These are phyloP conservation scores for Dromius quadrimaculatus DNA, from an alignment of 2,888 invertebrate species.

Conservation along the genomic window DNA sequence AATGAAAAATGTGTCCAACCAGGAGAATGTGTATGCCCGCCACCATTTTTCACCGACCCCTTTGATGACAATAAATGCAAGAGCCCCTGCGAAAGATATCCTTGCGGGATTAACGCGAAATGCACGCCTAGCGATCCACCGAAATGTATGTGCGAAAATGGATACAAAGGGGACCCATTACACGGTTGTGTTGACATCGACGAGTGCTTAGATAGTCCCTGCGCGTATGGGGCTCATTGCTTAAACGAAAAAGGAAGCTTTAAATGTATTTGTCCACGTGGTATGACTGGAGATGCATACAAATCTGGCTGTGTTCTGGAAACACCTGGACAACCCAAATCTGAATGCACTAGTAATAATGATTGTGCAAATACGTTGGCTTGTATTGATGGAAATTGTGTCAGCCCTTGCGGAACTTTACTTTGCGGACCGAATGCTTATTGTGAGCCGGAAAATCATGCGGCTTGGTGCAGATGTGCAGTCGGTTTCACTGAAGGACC, in stretches of 20 bases:
- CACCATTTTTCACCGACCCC: conserved; percentile 88
- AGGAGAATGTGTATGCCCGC: conserved; percentile 91
- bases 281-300: conserved; percentile 87
- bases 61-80: conserved; percentile 88
- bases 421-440: conserved; percentile 87
- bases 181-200: conserved; percentile 88
- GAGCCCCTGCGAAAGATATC: conserved; percentile 91
- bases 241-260: conserved; percentile 88
- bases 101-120: conserved; percentile 90
- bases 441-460: conserved; percentile 90
- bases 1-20: conserved; percentile 94
- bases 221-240: conserved; percentile 90
- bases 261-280: conserved; percentile 86
- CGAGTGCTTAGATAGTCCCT: conserved; percentile 87
- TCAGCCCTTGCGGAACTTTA: conserved; percentile 83
- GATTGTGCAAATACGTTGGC: conserved; percentile 86
- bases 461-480: conserved; percentile 89
- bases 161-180: conserved; percentile 88
- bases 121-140: conserved; percentile 92
- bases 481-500: conserved; percentile 84
- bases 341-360: conserved; percentile 77
- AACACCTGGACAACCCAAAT: conserved; percentile 70
- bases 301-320: conserved; percentile 80
- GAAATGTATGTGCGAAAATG: conserved; percentile 87
- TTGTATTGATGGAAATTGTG: conserved; percentile 82